Conservation (phyloP, 2,797 vertebrate genomes). For the Semaprochilodus insignis region DNA sequence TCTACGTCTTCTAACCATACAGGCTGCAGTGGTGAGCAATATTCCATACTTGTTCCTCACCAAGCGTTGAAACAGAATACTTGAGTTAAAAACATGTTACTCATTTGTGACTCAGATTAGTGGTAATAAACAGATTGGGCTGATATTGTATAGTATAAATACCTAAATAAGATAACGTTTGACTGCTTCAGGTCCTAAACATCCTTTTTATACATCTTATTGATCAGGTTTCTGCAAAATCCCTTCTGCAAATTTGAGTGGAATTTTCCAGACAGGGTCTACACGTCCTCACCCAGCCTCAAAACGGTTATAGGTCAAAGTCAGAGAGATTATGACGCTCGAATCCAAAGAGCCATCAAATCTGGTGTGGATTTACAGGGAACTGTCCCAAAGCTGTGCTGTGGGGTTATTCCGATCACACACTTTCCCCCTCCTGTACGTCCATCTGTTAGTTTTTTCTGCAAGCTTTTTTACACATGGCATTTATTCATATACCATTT, state of each 20-base stretch:
- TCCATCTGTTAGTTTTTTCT: conserved; percentile 6
- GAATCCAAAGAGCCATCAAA: conserved; percentile 15
- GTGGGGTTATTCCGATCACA: not conserved
- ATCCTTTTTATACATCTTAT: not conserved
- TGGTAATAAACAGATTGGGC: not conserved
- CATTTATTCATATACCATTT: not conserved
- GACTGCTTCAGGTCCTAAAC: not conserved
- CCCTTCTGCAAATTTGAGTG: not conserved
- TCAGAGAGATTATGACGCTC: conserved; percentile 16
- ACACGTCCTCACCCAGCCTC: not conserved
- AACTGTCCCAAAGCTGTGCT: not conserved
- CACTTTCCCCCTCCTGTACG: not conserved
- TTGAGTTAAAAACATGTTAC: not conserved
- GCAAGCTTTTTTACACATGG: not conserved
- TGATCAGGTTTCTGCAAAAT: not conserved
- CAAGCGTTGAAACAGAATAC: not conserved
- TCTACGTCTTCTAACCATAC: not conserved
- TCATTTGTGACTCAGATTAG: not conserved
- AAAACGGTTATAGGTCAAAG: conserved; percentile 1
- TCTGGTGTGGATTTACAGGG: conserved; percentile 14
- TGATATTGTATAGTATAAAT: not conserved
- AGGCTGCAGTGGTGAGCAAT: not conserved
- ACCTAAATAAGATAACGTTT: not conserved
- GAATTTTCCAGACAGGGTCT: not conserved
- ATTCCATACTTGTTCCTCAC: not conserved